phyloP scores from a whole-genome alignment of 2,113 vertebrate species.

The Emydura subglobosa region DNA sequence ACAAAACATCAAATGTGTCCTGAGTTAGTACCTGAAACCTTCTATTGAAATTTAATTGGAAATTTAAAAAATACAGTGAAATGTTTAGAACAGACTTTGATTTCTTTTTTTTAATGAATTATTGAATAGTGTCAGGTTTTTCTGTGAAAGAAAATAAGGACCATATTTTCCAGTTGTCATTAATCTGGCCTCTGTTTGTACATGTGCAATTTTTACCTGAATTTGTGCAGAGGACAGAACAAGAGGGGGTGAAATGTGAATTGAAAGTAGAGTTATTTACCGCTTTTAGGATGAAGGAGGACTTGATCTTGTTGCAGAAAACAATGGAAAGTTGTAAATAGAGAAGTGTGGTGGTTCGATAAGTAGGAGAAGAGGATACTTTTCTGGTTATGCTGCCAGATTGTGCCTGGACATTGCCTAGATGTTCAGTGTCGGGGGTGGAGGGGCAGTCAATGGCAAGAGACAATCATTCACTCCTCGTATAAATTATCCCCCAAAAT shows the following conservation, averaged over 20 bases:
- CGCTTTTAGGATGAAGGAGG: constrained; percentile 36
- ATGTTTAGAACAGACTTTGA: not conserved
- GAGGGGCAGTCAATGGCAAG: constrained; percentile 22
- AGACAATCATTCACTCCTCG: constrained; percentile 51
- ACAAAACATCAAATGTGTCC: not conserved
- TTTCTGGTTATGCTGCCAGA: not conserved
- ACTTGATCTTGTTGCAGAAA: constrained; percentile 26
- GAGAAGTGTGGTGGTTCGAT: not conserved
- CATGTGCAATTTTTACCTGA: not conserved
- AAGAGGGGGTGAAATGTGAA: constrained; percentile 22
- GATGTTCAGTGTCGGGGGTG: not conserved
- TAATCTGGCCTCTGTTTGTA: not conserved
- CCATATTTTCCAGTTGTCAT: not conserved
- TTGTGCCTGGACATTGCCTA: not conserved
- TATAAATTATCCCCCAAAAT: constrained; percentile 8
- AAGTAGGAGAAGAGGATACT: not conserved
- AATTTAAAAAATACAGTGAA: not conserved
- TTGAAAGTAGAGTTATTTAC: constrained; percentile 32
- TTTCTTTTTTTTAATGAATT: not conserved
- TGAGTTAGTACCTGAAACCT: not conserved
- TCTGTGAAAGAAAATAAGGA: not conserved
- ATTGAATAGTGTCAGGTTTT: not conserved
- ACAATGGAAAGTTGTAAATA: not conserved
- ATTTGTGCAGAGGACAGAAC: constrained; percentile 22
- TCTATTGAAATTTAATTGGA: not conserved